Evolutionary conservation across 2,888 invertebrate genomes (phyloP).

Genomic region (Cetonia aurata): DNA sequence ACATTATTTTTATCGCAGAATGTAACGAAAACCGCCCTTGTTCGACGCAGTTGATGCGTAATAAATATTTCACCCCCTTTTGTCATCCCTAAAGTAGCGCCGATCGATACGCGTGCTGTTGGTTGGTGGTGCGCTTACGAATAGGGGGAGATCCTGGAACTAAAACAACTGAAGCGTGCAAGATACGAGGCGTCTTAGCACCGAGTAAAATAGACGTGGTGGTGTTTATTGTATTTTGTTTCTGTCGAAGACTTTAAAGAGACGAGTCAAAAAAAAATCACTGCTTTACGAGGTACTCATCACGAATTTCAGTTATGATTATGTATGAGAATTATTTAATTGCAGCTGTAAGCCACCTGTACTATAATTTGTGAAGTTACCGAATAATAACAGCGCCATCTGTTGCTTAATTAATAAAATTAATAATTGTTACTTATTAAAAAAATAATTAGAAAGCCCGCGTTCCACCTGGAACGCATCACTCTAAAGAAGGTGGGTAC

Average conservation of each 20-base stretch:
- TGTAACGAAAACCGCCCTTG: slow-evolving; percentile 4
- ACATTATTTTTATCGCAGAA: neutral
- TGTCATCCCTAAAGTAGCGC: neutral
- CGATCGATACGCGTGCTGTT: slow-evolving; percentile 18
- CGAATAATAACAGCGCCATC: too few relatives aligned
- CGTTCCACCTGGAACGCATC: too few relatives aligned
- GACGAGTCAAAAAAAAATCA: neutral
- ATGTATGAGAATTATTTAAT: neutral
- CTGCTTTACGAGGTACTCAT: neutral
- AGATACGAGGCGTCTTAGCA: neutral
- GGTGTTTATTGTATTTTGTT: neutral
- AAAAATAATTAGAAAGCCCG: too few relatives aligned
- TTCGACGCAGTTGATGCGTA: slow-evolving; percentile 18
- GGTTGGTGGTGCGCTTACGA: neutral
- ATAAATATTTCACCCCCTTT: slow-evolving; percentile 34
- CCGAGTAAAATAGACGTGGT: neutral
- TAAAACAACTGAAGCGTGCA: slow-evolving; percentile 17
- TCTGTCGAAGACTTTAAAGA: neutral
- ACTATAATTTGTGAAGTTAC: too few relatives aligned
- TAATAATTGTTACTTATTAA: too few relatives aligned
- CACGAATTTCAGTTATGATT: neutral
- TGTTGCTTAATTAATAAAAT: too few relatives aligned
- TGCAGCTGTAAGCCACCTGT: too few relatives aligned
- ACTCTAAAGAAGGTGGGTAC: too few relatives aligned
- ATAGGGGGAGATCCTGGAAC: slow-evolving; percentile 16